These are phyloP conservation scores for Mus musculus DNA, from an alignment of 2,113 vertebrate species.

Conservation along the genomic window GRCm39 chr4:116187501-116188000, in stretches of 20 bases:
- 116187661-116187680: conserved; percentile 90
- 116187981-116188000: background rate
- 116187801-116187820: conserved; percentile 18
- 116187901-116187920: conserved; percentile 7
- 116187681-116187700: background rate
- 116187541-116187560: background rate
- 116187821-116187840: background rate
- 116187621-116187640: conserved; percentile 96
- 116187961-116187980: background rate
- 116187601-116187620: conserved; percentile 99
- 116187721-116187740: background rate
- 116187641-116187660: conserved; percentile 97
- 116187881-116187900: background rate
- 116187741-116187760: too few relatives aligned
- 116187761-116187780: conserved; percentile 41
- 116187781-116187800: background rate
- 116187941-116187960: background rate
- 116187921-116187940: conserved; percentile 10
- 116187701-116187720: conserved; percentile 1
- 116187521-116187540: background rate
- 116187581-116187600: conserved; percentile 97
- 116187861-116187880: background rate
- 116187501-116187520: background rate
- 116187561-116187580: conserved; percentile 25
- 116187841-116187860: conserved; percentile 19